These are phyloP conservation scores for Chionomys nivalis DNA, from an alignment of 2,113 vertebrate species.

Conservation along the genomic window DNA sequence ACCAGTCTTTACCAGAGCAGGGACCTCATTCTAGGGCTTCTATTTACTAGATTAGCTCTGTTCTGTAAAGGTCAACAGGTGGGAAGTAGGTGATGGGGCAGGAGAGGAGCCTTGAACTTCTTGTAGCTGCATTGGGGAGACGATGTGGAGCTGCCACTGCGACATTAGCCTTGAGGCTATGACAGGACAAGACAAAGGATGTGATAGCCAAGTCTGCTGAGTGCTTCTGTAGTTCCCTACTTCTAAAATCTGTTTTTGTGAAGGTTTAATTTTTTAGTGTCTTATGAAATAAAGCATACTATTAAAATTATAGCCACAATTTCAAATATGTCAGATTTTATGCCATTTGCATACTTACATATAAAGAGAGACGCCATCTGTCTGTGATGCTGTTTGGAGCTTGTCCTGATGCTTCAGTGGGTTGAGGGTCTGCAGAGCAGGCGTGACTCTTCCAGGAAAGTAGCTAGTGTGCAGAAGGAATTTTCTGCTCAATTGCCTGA, in stretches of 20 bases:
- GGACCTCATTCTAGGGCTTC: neutral
- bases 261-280: conserved; percentile 38
- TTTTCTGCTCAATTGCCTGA: conserved; percentile 11
- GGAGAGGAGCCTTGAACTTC: neutral
- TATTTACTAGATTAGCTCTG: neutral
- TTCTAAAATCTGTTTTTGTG: conserved; percentile 31
- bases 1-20: neutral
- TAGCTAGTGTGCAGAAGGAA: neutral
- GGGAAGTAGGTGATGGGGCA: neutral
- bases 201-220: neutral
- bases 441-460: neutral
- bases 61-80: neutral
- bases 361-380: conserved; percentile 1
- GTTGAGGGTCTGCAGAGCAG: neutral
- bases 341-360: neutral
- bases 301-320: neutral
- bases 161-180: neutral
- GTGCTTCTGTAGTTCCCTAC: neutral
- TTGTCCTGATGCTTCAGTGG: neutral
- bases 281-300: neutral
- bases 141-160: neutral
- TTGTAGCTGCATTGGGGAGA: neutral
- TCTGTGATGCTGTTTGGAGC: neutral
- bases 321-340: conserved; percentile 28
- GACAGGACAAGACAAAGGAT: neutral